Percentiles rank a stretch among this genome's conserved stretches.
These are phyloP conservation scores for Zhuqinia jingwanae DNA, from an alignment of 2,888 invertebrate genomes.

Conservation along the genomic window DNA sequence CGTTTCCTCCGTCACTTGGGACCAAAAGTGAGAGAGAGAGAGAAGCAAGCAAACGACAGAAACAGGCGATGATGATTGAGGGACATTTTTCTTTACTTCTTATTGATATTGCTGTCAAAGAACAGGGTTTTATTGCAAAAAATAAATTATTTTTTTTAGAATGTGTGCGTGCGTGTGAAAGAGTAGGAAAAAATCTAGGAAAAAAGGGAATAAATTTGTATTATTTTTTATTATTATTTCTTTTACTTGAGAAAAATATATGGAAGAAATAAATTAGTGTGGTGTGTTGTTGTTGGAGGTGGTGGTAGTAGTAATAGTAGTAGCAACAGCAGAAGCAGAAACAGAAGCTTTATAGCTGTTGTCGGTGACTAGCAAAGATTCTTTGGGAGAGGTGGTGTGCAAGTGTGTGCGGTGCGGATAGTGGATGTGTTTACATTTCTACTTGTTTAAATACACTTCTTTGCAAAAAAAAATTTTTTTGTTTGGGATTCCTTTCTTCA, in stretches of 20 bases:
- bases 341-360: not conserved
- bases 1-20: not conserved
- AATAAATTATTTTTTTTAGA: too few relatives aligned
- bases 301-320: not conserved
- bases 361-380: not conserved
- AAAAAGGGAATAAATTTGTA: too few relatives aligned
- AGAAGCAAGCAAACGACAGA: not conserved
- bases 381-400: not conserved
- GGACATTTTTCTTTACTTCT: not conserved
- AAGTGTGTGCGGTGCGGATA: not conserved
- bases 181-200: too few relatives aligned
- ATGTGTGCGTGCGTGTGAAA: too few relatives aligned
- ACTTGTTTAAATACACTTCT: too few relatives aligned
- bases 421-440: not conserved
- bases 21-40: not conserved
- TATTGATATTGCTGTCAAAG: too few relatives aligned
- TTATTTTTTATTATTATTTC: too few relatives aligned
- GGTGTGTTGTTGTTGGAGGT: too few relatives aligned
- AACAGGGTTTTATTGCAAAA: too few relatives aligned
- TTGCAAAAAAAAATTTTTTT: too few relatives aligned
- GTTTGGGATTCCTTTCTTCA: too few relatives aligned
- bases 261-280: constrained; percentile 35
- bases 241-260: too few relatives aligned
- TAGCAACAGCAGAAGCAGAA: not conserved
- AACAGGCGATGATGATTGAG: not conserved